Base-by-base conservation (phyloP, 2,888 invertebrate species). In the Hemistola chrysoprasaria region DNA sequence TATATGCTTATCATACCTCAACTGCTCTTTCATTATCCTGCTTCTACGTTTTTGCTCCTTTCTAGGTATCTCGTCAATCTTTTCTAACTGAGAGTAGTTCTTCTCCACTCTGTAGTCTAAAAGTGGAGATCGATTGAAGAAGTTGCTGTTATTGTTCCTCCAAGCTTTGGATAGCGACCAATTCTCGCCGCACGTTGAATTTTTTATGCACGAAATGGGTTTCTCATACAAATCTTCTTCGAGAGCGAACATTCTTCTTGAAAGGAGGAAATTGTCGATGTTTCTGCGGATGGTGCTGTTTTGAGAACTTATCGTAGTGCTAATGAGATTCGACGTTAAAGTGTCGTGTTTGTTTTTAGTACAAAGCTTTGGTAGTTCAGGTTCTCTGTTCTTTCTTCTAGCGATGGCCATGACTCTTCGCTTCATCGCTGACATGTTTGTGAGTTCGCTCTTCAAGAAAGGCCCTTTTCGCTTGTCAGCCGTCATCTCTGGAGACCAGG, bases 1-100 rank as follows among this genome's bases (percentile, higher is more conserved):
- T 1, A 92, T 90, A 58, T 91, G 90, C 47, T 91, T 90, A 54
- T 92, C 92, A 40, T 90, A 90, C 10, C 89, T 76, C 37, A 89
- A 38, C 47, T 88, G 86, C 48, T 90, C 89, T 51, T 90, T 91
- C 26, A 88, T 41, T 53, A 74, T 75, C 50, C 73, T 78, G 31
- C 73, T 75, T 16, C 74, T 52, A 48, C 72, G 75, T 56, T 70
- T 79, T 41, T 67, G 73, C 54, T 71, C 79, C 44, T 61, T 65
- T 6, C 65, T 62, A 2, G 87, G 87, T 7, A 84, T 59, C 56
- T 88, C 88, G 33, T 88, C 87, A 61, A 87, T 87, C 25, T 67
- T 58, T 37, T 87, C 86, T 28, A 87, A 57, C 32, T 66, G 59
- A 2, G 64, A 58, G 21, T 64, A 58, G 49, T 65, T 72, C 1